phyloP scores from a whole-genome alignment of 2,888 invertebrate genomes.

The Oxytorus armatus region DNA sequence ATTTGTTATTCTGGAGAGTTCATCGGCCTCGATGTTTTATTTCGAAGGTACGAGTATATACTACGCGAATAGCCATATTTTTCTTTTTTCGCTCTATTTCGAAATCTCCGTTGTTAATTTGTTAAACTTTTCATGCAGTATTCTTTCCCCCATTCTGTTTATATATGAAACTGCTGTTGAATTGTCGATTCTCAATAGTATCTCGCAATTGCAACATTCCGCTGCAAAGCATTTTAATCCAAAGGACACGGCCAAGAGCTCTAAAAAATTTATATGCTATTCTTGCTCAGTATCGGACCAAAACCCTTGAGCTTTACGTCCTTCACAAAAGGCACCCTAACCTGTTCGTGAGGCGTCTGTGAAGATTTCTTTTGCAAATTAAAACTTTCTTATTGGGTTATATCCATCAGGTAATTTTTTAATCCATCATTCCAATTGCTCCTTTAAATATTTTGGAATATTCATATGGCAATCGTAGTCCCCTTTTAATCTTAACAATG shows the following conservation, averaged over 20 bases:
- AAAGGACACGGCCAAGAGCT: constrained; percentile 49
- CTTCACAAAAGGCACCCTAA: constrained; percentile 32
- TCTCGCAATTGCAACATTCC: constrained; percentile 29
- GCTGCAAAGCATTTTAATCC: constrained; percentile 57
- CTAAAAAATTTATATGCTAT: constrained; percentile 28
- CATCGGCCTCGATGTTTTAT: constrained; percentile 72
- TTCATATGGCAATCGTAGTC: constrained; percentile 14
- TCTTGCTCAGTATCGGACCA: constrained; percentile 17
- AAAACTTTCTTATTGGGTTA: constrained; percentile 45
- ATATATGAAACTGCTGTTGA: constrained; percentile 39
- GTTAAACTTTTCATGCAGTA: no score
- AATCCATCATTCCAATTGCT: constrained; percentile 63
- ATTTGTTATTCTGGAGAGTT: constrained; percentile 68
- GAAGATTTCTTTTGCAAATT: constrained; percentile 41
- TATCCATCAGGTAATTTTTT: constrained; percentile 8
- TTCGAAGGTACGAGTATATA: constrained; percentile 76
- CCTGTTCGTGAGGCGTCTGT: constrained; percentile 46
- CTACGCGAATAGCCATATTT: constrained; percentile 73
- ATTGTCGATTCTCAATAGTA: constrained; percentile 58
- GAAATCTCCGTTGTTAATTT: no score
- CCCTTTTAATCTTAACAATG: no score
- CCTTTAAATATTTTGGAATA: constrained; percentile 24
- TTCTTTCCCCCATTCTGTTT: constrained; percentile 20
- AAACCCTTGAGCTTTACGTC: constrained; percentile 22
- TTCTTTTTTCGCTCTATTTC: no score